Percentiles rank a stretch among this genome's conserved stretches.
Evolutionary conservation across 2,113 vertebrate genomes (phyloP).

Genomic region (Elanus axillaris): DNA sequence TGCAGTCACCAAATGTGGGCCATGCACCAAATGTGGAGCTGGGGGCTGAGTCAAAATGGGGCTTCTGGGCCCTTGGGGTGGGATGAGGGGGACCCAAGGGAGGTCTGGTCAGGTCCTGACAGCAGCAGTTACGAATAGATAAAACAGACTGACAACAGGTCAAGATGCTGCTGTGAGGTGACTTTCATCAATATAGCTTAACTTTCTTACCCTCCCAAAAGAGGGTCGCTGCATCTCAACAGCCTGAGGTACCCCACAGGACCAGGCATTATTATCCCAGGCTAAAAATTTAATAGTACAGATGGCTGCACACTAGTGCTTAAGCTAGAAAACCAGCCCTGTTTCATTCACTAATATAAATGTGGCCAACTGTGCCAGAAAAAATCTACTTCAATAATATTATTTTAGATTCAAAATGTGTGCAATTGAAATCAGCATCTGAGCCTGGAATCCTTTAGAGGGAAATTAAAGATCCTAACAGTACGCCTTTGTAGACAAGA

Average conservation of each 20-base stretch:
- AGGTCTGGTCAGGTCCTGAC: not conserved
- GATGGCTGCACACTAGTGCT: not conserved
- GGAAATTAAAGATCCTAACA: not conserved
- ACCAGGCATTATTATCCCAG: not conserved
- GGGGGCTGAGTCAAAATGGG: not conserved
- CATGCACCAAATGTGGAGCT: not conserved
- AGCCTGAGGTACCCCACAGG: not conserved
- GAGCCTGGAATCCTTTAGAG: not conserved
- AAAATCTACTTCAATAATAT: not conserved
- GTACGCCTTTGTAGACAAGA: not conserved
- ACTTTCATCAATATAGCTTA: accelerated
- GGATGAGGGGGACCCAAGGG: not conserved
- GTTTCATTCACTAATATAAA: not conserved
- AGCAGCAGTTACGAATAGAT: not conserved
- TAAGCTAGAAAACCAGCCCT: not conserved
- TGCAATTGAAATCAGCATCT: not conserved
- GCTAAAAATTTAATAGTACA: not conserved
- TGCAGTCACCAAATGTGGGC: not conserved
- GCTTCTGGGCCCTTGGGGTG: not conserved
- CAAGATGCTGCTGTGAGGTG: not conserved
- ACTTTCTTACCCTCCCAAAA: not conserved
- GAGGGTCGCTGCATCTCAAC: not conserved
- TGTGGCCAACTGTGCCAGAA: not conserved
- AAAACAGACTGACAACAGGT: not conserved
- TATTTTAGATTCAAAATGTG: not conserved